Evolutionary conservation across 2,888 invertebrate genomes (phyloP).

Genomic region (Sthenelais limicola): DNA sequence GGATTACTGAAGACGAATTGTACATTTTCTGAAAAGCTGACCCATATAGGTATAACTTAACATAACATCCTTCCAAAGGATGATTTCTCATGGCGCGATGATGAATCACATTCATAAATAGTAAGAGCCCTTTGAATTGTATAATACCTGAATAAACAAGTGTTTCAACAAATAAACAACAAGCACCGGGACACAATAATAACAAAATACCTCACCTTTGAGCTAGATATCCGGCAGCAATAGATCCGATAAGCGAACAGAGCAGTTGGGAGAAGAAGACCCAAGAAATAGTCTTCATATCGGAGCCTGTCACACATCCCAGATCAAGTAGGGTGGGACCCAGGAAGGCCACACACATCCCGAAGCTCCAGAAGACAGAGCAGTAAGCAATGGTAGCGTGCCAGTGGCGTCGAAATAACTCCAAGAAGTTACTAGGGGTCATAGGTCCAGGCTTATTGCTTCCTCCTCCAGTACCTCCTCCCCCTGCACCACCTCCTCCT

Average conservation of each 20-base stretch:
- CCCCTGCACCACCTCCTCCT: conserved; percentile 1
- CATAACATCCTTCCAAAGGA: no score
- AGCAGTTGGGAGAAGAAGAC: conserved; percentile 74
- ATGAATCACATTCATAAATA: no score
- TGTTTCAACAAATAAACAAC: no score
- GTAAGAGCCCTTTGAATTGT: no score
- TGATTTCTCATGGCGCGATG: no score
- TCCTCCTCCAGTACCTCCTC: background rate
- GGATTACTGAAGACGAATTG: no score
- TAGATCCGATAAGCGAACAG: conserved; percentile 73
- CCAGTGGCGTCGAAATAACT: conserved; percentile 70
- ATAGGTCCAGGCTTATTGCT: background rate
- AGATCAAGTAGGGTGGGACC: conserved; percentile 74
- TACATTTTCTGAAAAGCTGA: no score
- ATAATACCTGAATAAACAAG: no score
- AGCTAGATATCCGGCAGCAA: conserved; percentile 71
- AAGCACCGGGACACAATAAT: no score
- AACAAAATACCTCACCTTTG: conserved; percentile 71
- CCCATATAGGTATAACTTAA: no score
- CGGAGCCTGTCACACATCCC: conserved; percentile 72
- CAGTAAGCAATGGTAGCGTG: conserved; percentile 72
- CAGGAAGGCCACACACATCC: conserved; percentile 75
- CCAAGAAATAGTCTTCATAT: conserved; percentile 73
- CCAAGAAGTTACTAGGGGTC: conserved; percentile 62
- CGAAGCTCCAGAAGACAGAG: conserved; percentile 73